A percentile compares a stretch with the other conserved stretches of the same genome.
Evolutionary conservation across 2,797 vertebrate genomes (phyloP).

Genomic region (Hipposideros larvatus): DNA sequence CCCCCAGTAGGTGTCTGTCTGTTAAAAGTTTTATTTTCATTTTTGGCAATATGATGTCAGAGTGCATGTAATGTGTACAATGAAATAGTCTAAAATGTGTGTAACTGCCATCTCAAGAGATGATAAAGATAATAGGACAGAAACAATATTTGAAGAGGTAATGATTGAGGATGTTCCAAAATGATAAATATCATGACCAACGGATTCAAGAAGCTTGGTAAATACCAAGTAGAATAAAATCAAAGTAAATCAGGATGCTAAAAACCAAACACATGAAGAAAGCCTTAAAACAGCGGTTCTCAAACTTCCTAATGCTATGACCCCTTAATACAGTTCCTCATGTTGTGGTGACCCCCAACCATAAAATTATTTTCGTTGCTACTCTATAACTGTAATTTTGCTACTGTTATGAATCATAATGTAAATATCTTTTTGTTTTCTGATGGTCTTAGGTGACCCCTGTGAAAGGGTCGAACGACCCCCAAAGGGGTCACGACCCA

Average conservation of each 20-base stretch:
- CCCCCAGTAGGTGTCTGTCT: neutral
- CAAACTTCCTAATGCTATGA: too few species aligned
- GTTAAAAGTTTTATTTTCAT: neutral
- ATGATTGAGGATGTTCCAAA: neutral
- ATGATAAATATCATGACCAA: neutral
- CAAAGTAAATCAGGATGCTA: neutral
- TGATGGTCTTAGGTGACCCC: too few species aligned
- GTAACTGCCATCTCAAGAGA: neutral
- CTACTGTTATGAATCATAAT: too few species aligned
- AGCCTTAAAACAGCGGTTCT: neutral
- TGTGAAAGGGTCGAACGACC: too few species aligned
- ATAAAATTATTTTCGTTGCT: too few species aligned
- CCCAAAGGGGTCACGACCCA: too few species aligned
- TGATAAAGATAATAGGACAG: neutral
- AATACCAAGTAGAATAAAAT: neutral
- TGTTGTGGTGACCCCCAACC: too few species aligned
- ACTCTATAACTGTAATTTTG: too few species aligned
- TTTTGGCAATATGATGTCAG: neutral
- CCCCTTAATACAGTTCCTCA: too few species aligned
- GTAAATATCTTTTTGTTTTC: too few species aligned
- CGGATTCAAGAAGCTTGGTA: neutral
- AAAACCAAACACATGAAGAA: neutral
- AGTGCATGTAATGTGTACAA: neutral
- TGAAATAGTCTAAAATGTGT: neutral
- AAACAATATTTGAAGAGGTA: neutral